These are phyloP conservation scores for Pantelozetes paolii DNA, from an alignment of 2,888 invertebrate species.

Conservation along the genomic window DNA sequence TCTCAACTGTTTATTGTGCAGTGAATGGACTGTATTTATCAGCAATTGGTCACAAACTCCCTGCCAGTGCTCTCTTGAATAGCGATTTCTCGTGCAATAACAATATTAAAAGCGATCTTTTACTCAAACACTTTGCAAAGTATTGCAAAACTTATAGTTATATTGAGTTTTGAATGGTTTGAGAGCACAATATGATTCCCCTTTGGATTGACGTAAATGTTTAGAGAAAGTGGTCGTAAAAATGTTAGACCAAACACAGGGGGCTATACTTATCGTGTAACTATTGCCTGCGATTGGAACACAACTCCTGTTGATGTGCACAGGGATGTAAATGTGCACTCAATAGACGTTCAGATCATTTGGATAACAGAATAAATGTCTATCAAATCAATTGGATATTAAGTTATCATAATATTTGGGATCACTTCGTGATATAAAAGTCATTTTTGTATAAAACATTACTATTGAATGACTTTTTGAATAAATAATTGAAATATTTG, in stretches of 20 bases:
- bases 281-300: too few relatives aligned
- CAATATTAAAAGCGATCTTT: constrained; percentile 18
- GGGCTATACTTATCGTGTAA: too few relatives aligned
- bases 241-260: background rate
- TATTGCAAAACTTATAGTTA: background rate
- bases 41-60: background rate
- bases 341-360: too few relatives aligned
- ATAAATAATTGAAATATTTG: too few relatives aligned
- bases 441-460: too few relatives aligned
- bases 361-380: too few relatives aligned
- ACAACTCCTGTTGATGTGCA: constrained; percentile 5
- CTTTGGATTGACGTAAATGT: background rate
- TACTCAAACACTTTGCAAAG: background rate
- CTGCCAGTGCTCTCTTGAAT: background rate
- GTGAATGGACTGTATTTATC: background rate
- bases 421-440: too few relatives aligned
- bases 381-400: too few relatives aligned
- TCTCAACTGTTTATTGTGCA: too few relatives aligned
- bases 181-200: background rate
- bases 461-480: too few relatives aligned
- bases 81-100: constrained; percentile 22
- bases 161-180: background rate
- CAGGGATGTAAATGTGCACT: too few relatives aligned
- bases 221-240: constrained; percentile 24
- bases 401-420: too few relatives aligned